phyloP scores from a whole-genome alignment of 2,113 vertebrate species.

The Scomber scombrus region DNA sequence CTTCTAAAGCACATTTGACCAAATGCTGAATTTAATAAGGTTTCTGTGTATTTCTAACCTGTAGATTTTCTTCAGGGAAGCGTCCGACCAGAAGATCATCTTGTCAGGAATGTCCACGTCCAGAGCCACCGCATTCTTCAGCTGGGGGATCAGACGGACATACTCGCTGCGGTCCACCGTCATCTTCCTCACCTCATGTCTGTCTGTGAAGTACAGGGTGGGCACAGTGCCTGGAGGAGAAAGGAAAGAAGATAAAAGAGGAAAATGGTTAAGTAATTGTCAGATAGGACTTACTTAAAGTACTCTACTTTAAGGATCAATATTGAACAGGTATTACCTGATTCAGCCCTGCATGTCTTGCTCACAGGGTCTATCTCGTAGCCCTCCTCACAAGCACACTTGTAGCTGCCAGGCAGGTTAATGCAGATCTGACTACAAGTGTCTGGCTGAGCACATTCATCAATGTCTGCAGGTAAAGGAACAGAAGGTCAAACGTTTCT shows the following conservation, averaged over 20 bases:
- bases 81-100: constrained; percentile 91
- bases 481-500: neutral
- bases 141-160: constrained; percentile 81
- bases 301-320: too few species aligned
- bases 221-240: constrained; percentile 81
- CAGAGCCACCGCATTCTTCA: constrained; percentile 88
- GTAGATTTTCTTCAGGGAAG: constrained; percentile 89
- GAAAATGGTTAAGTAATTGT: too few species aligned
- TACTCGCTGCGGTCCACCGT: constrained; percentile 87
- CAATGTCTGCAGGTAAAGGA: constrained; percentile 82
- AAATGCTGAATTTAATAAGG: too few species aligned
- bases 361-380: constrained; percentile 86
- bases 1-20: too few species aligned
- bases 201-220: constrained; percentile 90
- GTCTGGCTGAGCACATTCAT: constrained; percentile 88
- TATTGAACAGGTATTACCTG: constrained; percentile 75
- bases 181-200: constrained; percentile 89
- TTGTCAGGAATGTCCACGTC: constrained; percentile 87
- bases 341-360: constrained; percentile 85
- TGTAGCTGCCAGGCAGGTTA: constrained; percentile 89
- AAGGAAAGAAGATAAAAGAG: neutral
- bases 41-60: constrained; percentile 81
- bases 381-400: constrained; percentile 87
- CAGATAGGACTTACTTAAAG: too few species aligned
- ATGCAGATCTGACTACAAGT: constrained; percentile 89